Evolutionary conservation across 2,113 vertebrate genomes (phyloP), one percentile per base, ranked within the genome.

Genomic region (Ellobius talpinus): DNA sequence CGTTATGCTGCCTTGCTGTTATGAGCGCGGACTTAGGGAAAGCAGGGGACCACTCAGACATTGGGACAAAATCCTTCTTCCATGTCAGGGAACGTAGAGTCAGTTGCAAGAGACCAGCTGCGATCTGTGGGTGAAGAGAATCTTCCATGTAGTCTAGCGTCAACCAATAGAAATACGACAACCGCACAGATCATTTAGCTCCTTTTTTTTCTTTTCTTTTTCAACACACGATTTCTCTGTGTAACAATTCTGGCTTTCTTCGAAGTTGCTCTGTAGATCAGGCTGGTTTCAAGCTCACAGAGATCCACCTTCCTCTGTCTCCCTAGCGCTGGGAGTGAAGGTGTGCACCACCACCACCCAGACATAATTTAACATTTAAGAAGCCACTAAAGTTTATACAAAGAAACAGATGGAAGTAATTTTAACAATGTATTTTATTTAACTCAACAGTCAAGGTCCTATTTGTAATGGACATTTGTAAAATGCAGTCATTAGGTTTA

Each of bases 341-440:
- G 79, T 13, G 0, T 84, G 55, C 0, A 29, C n/a, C 58, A 84
- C 12, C 79, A 84, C 52, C 9, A 23, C 52, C 36, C 55, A 26
- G 21, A 21, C 6, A 21, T 81, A 36, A 55, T 45, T 85, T 65
- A 65, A 65, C 39, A 86, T 33, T 86, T 86, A 96, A 73, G 65
- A 92, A 78, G 84, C 39, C 39, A 74, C 87, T 96, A 11, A 65
- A 72, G 88, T 47, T 19, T 66, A 86, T 47, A 47, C 26, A 66
- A 47, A 58, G 50, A 6, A 90, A 79, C 7, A 77, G 3, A n/a
- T 85, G 29, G 24, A 13, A 65, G 91, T 89, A 74, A 89, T 95
- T 89, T 96, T 87, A 94, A 82, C 82, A 87, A 84, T 76, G 23
- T 74, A 47, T 90, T 94, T 94, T 78, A 47, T 88, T 92, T 92